Evolutionary conservation across 2,888 invertebrate species (phyloP).

Genomic region (Himalopsyche anomala): DNA sequence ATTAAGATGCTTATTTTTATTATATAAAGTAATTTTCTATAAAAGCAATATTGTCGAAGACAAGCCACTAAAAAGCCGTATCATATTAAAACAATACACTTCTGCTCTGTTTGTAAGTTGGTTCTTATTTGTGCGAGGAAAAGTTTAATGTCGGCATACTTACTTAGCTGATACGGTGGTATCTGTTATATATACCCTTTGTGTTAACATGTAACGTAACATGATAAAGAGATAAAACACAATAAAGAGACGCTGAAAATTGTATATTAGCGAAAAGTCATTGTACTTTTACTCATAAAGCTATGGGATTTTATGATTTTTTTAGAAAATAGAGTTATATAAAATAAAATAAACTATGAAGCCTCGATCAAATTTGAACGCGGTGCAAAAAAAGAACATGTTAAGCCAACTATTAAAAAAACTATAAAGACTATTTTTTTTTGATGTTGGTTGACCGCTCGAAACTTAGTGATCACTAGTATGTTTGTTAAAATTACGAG

Average conservation of each 20-base stretch:
- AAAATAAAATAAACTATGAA: neutral
- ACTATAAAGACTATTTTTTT: too few species aligned
- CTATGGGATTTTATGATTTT: neutral
- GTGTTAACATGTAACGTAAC: slow-evolving; percentile 45
- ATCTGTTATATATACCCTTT: slow-evolving; percentile 48
- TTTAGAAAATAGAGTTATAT: neutral
- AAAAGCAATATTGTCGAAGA: too few species aligned
- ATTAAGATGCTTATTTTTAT: too few species aligned
- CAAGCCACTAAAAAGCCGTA: too few species aligned
- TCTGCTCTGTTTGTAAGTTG: neutral
- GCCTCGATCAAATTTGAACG: too few species aligned
- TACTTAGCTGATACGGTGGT: neutral
- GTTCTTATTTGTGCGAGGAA: neutral
- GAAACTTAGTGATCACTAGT: too few species aligned
- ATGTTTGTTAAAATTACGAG: too few species aligned
- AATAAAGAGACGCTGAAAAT: slow-evolving; percentile 42
- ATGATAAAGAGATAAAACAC: slow-evolving; percentile 53
- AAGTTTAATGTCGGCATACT: neutral
- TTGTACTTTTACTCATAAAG: neutral
- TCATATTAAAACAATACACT: too few species aligned
- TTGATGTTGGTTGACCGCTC: too few species aligned
- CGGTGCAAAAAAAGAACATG: too few species aligned
- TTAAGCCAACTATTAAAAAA: too few species aligned
- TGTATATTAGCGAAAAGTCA: neutral
- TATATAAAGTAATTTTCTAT: too few species aligned